Evolutionary conservation across 2,888 invertebrate genomes (phyloP).

Genomic region (Cephus nigrinus): DNA sequence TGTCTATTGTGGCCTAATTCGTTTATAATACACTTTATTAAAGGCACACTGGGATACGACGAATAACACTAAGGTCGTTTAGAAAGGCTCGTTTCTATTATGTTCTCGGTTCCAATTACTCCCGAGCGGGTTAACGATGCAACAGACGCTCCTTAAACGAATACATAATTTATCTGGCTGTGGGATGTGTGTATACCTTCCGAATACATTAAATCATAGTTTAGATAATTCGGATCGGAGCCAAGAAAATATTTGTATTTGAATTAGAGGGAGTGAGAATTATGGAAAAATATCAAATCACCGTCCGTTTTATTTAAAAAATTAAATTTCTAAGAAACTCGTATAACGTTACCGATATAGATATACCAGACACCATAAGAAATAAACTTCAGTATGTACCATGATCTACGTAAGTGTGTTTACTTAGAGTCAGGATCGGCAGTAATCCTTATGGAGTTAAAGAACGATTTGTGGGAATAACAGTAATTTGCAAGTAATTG

Average conservation of each 20-base stretch:
- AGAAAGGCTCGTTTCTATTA: slow-evolving; percentile 6
- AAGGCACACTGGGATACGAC: neutral
- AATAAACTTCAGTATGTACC: too few species aligned
- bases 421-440: neutral
- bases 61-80: neutral
- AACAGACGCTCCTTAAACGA: neutral
- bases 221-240: neutral
- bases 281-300: too few species aligned
- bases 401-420: neutral
- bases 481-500: neutral
- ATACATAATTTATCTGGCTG: slow-evolving; percentile 2
- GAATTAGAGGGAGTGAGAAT: neutral
- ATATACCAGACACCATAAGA: too few species aligned
- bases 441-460: neutral
- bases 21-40: neutral
- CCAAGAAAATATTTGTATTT: neutral
- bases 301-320: too few species aligned
- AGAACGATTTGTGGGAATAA: neutral
- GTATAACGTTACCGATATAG: too few species aligned
- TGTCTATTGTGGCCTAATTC: neutral
- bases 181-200: neutral
- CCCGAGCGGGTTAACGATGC: neutral
- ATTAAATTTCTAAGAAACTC: too few species aligned
- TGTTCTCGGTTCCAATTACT: neutral
- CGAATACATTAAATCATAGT: neutral